Percentiles rank a stretch among this genome's conserved stretches.
These are phyloP conservation scores for Orientallactaga bullata DNA, from an alignment of 2,113 vertebrate species.

Conservation along the genomic window DNA sequence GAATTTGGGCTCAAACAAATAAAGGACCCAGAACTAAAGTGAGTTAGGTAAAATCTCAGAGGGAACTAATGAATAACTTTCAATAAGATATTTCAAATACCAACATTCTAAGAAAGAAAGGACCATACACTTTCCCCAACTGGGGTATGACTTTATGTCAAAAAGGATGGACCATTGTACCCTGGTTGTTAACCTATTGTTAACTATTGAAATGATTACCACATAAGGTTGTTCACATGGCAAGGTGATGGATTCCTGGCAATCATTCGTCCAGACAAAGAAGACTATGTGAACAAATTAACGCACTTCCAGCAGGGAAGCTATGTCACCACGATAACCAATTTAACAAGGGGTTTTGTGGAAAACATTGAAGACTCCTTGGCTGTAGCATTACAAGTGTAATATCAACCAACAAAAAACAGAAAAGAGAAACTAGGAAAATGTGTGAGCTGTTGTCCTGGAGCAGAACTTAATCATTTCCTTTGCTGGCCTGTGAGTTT, in stretches of 20 bases:
- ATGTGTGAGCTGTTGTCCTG: not conserved
- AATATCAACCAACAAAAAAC: conserved; percentile 22
- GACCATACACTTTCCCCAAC: not conserved
- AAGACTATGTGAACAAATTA: conserved; percentile 11
- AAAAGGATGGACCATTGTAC: not conserved
- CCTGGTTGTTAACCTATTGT: not conserved
- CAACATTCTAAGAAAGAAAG: conserved; percentile 9
- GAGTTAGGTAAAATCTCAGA: conserved; percentile 9
- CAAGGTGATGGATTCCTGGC: conserved; percentile 54
- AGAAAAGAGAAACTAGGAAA: conserved; percentile 48
- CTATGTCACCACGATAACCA: not conserved
- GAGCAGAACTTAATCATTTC: conserved; percentile 59
- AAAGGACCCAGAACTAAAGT: not conserved
- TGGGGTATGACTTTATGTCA: not conserved
- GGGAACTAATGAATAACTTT: not conserved
- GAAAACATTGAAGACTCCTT: not conserved
- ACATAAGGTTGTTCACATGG: conserved; percentile 29
- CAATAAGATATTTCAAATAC: conserved; percentile 4
- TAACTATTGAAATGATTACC: conserved; percentile 61
- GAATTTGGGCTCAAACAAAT: not conserved
- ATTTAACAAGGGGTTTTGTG: conserved; percentile 29
- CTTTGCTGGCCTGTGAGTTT: conserved; percentile 51
- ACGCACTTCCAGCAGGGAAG: not conserved
- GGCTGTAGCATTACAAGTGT: not conserved
- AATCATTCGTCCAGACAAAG: conserved; percentile 43